A percentile compares a stretch with the other conserved stretches of the same genome.
Conservation (phyloP, 1,140 invertebrate species). For the Drosophila pseudoobscura region DNA sequence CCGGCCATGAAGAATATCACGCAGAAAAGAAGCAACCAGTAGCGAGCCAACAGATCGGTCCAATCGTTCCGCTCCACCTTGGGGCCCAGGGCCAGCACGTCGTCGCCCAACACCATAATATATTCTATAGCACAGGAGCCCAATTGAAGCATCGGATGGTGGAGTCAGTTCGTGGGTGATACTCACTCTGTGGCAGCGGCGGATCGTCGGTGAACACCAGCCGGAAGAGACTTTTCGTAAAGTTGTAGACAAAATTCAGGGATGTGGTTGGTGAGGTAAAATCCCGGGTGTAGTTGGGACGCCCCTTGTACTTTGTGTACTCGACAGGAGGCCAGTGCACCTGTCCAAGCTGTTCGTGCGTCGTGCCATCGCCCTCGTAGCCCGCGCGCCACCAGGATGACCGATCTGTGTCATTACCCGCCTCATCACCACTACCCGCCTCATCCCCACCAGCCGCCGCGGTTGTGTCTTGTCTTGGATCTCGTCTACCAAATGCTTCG, state of each 20-base stretch:
- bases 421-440: too few species aligned
- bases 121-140: conserved; percentile 51
- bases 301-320: conserved; percentile 27
- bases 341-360: conserved; percentile 55
- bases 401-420: too few species aligned
- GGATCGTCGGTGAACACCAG: conserved; percentile 8
- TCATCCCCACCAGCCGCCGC: too few species aligned
- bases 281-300: conserved; percentile 13
- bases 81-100: conserved; percentile 66
- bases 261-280: neutral
- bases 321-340: conserved; percentile 30
- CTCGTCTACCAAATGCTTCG: too few species aligned
- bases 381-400: conserved; percentile 10
- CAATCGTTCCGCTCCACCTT: conserved; percentile 83
- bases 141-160: too few species aligned
- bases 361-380: conserved; percentile 43
- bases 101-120: conserved; percentile 38
- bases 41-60: conserved; percentile 84
- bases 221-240: conserved; percentile 50
- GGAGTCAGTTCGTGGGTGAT: too few species aligned
- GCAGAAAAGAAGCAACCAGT: conserved; percentile 85
- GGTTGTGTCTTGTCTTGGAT: too few species aligned
- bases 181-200: conserved; percentile 47
- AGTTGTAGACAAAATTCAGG: conserved; percentile 43
- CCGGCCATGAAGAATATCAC: conserved; percentile 85